phyloP scores from a whole-genome alignment of 53 echinoderm and acorn worm species.

The Temnopleurus reevesii region DNA sequence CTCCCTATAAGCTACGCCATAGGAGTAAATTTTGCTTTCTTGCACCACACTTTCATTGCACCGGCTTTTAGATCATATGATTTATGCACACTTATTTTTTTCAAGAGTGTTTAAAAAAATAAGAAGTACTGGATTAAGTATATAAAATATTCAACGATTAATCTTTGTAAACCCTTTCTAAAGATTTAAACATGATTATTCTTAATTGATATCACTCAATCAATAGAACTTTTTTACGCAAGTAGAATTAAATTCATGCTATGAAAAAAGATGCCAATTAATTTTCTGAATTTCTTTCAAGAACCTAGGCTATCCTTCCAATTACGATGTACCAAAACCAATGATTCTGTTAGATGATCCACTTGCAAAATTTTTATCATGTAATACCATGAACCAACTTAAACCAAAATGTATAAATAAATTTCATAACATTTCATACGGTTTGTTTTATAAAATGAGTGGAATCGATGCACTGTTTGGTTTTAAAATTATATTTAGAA shows the following conservation, averaged over 20 bases:
- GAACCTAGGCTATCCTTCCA: too few species aligned
- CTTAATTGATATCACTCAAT: too few species aligned
- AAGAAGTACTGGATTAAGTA: too few species aligned
- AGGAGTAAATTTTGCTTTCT: constrained; percentile 37
- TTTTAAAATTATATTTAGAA: background rate
- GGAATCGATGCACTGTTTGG: background rate
- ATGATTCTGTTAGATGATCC: background rate
- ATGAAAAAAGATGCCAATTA: too few species aligned
- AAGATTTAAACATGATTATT: too few species aligned
- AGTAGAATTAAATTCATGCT: too few species aligned
- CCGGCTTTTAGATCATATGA: background rate
- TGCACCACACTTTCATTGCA: constrained; percentile 25
- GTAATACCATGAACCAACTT: background rate
- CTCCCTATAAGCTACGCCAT: background rate
- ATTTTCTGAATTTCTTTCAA: too few species aligned
- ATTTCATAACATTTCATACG: background rate
- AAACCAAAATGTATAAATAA: constrained; percentile 19
- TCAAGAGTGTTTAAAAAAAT: background rate
- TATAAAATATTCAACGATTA: too few species aligned
- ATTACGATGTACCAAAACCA: too few species aligned
- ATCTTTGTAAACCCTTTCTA: too few species aligned
- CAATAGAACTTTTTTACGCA: too few species aligned
- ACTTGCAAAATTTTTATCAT: background rate
- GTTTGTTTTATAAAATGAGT: constrained; percentile 11
- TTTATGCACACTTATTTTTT: background rate